Percentiles rank a stretch among this genome's conserved stretches.
Conservation (phyloP, 2,888 invertebrate species). For the Zygogramma bicolorata region DNA sequence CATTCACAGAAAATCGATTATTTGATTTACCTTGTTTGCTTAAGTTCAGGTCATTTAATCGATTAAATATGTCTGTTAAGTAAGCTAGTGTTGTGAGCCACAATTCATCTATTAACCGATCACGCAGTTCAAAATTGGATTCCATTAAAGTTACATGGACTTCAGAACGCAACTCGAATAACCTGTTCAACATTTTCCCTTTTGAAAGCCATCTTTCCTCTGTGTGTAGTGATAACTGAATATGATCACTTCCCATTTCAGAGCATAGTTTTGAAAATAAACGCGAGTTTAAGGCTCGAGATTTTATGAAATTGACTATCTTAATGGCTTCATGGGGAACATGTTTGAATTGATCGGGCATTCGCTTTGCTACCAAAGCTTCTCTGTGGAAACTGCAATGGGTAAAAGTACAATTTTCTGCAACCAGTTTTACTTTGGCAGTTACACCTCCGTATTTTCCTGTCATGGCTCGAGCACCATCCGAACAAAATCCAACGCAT, state of each 20-base stretch:
- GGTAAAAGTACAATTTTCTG: neutral
- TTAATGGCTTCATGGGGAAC: slow-evolving; percentile 3
- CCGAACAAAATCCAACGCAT: neutral
- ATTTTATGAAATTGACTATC: slow-evolving; percentile 19
- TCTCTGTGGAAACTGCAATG: slow-evolving; percentile 19
- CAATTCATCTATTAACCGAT: no score
- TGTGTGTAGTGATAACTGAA: slow-evolving; percentile 4
- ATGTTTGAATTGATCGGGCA: neutral
- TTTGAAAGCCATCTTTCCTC: slow-evolving; percentile 4
- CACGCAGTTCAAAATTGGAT: no score
- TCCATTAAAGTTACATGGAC: no score
- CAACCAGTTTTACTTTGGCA: neutral
- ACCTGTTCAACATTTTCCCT: neutral
- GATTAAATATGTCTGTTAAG: no score
- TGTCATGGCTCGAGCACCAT: neutral
- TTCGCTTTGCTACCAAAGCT: neutral
- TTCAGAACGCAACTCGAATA: no score
- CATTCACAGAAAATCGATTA: no score
- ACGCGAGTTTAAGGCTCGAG: neutral
- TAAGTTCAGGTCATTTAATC: no score
- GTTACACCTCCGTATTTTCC: neutral
- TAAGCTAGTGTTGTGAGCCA: no score
- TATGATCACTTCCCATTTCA: no score
- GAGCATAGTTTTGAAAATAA: slow-evolving; percentile 20
- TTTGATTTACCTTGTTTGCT: no score